These are phyloP conservation scores for Ceramica pisi DNA, from an alignment of 2,888 invertebrate genomes.

Conservation along the genomic window DNA sequence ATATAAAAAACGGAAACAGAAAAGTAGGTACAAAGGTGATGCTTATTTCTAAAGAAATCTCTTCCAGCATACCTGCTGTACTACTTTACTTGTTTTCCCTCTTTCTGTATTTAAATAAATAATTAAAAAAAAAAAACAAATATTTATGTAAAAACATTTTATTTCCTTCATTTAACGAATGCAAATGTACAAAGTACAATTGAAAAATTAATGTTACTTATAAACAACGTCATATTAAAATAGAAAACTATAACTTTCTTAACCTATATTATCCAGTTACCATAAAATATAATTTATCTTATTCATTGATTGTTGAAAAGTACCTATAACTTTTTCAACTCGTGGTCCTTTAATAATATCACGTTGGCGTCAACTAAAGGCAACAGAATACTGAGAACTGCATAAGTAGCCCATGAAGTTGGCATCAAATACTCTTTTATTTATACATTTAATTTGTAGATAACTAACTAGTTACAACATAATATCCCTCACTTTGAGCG, in stretches of 20 bases:
- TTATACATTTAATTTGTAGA: background rate
- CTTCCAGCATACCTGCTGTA: no score
- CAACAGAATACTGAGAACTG: background rate
- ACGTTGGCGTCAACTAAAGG: slow-evolving; percentile 22
- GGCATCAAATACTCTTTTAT: background rate
- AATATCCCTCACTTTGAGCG: background rate
- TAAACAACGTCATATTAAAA: slow-evolving; percentile 38
- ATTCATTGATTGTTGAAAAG: slow-evolving; percentile 10
- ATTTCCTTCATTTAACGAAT: slow-evolving; percentile 35
- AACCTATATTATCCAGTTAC: slow-evolving; percentile 18
- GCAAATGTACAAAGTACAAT: slow-evolving; percentile 25
- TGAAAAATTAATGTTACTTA: slow-evolving; percentile 20
- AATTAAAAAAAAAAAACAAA: background rate
- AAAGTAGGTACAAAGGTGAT: no score
- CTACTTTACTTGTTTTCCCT: no score
- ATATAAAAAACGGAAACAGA: no score
- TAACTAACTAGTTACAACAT: slow-evolving; percentile 15
- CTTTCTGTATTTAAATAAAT: background rate
- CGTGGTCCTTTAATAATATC: slow-evolving; percentile 34
- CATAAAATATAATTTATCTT: slow-evolving; percentile 25
- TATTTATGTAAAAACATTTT: slow-evolving; percentile 21
- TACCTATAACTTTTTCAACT: no score
- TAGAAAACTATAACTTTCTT: slow-evolving; percentile 27
- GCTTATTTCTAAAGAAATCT: no score
- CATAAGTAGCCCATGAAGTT: background rate